Evolutionary conservation across 2,113 vertebrate species (phyloP).

Genomic region (Macroglossus sobrinus): DNA sequence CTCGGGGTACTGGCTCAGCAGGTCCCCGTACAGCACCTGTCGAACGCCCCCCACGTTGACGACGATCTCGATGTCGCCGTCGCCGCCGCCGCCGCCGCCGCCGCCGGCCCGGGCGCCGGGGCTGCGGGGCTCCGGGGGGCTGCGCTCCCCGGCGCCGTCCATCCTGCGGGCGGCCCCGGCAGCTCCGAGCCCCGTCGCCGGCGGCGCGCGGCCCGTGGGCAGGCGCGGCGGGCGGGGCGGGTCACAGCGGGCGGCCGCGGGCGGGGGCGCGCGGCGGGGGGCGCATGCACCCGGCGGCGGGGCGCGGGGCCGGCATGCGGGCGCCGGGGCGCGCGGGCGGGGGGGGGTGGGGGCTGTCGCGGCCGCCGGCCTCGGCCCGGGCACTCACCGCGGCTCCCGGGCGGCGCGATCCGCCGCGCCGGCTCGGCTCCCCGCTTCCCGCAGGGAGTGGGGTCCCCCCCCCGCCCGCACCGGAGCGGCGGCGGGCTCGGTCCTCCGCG

Average conservation of each 20-base stretch:
- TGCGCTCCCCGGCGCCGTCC: slow-evolving; percentile 85
- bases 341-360: not conserved
- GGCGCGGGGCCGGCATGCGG: slow-evolving; percentile 69
- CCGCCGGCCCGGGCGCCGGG: slow-evolving; percentile 83
- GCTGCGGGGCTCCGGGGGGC: slow-evolving; percentile 82
- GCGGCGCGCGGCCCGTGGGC: not conserved
- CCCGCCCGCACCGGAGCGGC: no score
- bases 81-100: no score
- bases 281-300: slow-evolving; percentile 75
- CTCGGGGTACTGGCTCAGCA: slow-evolving; percentile 92
- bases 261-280: slow-evolving; percentile 49
- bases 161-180: slow-evolving; percentile 36
- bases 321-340: slow-evolving; percentile 11
- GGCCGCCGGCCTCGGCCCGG: slow-evolving; percentile 54
- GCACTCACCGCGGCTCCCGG: slow-evolving; percentile 79
- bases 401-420: slow-evolving; percentile 61
- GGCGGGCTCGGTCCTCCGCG: slow-evolving; percentile 17
- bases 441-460: slow-evolving; percentile 57
- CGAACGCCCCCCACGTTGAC: slow-evolving; percentile 96
- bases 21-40: slow-evolving; percentile 89
- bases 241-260: slow-evolving; percentile 57
- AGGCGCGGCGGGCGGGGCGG: slow-evolving; percentile 14
- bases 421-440: slow-evolving; percentile 30
- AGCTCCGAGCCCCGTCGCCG: not conserved
- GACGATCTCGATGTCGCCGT: slow-evolving; percentile 90